Conservation (phyloP, 2,113 vertebrate genomes). For the Catharus minimus region DNA sequence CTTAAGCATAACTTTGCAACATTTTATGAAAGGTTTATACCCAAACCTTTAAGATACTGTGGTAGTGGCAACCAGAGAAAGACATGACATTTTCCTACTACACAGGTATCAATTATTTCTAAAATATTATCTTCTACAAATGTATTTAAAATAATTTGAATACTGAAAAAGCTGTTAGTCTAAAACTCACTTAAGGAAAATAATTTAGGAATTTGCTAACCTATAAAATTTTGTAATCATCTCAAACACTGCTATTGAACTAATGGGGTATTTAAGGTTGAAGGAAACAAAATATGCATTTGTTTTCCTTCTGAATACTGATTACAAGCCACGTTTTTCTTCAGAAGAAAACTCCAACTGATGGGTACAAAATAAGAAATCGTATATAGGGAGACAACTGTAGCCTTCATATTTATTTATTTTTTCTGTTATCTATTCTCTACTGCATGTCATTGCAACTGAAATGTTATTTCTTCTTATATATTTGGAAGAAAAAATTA, state of each 20-base stretch:
- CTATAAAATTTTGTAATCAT: not conserved
- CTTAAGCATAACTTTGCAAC: not conserved
- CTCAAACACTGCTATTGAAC: not conserved
- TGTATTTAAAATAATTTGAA: not conserved
- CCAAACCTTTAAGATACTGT: not conserved
- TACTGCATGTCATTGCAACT: not conserved
- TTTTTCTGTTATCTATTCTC: not conserved
- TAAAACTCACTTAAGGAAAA: not conserved
- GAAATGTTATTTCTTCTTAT: not conserved
- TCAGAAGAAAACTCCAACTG: not conserved
- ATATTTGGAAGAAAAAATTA: not conserved
- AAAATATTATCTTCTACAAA: not conserved
- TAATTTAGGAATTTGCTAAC: not conserved
- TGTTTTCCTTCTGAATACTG: not conserved
- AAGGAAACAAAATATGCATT: constrained; percentile 4
- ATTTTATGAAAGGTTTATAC: not conserved
- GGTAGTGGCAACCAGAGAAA: not conserved
- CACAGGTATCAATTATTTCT: not conserved
- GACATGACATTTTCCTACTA: not conserved
- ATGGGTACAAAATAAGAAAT: not conserved
- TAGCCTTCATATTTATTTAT: not conserved
- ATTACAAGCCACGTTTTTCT: not conserved
- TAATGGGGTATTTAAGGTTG: not conserved
- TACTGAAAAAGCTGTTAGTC: not conserved
- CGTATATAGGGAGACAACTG: not conserved